Evolutionary conservation across 2,113 vertebrate genomes (phyloP).

Genomic region (Australoheros scitulus): DNA sequence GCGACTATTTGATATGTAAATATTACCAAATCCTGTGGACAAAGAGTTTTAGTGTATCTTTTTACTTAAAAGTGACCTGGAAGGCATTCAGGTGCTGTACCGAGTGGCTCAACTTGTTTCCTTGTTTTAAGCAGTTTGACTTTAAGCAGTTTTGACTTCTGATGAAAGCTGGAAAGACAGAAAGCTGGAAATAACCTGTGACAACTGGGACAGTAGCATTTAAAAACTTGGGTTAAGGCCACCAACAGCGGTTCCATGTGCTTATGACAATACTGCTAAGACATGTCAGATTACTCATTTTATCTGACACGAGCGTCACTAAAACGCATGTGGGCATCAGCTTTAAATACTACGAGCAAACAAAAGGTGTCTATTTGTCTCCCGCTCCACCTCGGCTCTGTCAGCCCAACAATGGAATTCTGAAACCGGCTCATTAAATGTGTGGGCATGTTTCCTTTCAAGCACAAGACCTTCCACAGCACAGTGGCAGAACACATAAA

Average conservation of each 20-base stretch:
- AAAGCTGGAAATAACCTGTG: not conserved
- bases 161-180: too few species aligned
- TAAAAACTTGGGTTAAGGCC: constrained; percentile 10
- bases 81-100: not conserved
- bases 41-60: not conserved
- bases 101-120: not conserved
- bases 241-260: not conserved
- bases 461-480: constrained; percentile 40
- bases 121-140: not conserved
- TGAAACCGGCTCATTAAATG: constrained; percentile 52
- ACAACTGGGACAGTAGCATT: not conserved
- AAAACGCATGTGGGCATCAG: constrained; percentile 27
- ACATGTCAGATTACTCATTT: constrained; percentile 12
- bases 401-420: constrained; percentile 50
- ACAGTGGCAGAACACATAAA: constrained; percentile 57
- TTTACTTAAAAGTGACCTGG: not conserved
- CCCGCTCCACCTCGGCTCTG: constrained; percentile 39
- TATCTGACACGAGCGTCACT: constrained; percentile 10
- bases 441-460: constrained; percentile 65
- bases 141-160: too few species aligned
- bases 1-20: not conserved
- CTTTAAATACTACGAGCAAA: constrained; percentile 32
- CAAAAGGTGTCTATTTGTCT: constrained; percentile 32
- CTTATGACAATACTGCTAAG: constrained; percentile 6
- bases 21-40: not conserved